These are phyloP conservation scores for Gryon sp. DNA, from an alignment of 1,140 invertebrate genomes.

Conservation along the genomic window DNA sequence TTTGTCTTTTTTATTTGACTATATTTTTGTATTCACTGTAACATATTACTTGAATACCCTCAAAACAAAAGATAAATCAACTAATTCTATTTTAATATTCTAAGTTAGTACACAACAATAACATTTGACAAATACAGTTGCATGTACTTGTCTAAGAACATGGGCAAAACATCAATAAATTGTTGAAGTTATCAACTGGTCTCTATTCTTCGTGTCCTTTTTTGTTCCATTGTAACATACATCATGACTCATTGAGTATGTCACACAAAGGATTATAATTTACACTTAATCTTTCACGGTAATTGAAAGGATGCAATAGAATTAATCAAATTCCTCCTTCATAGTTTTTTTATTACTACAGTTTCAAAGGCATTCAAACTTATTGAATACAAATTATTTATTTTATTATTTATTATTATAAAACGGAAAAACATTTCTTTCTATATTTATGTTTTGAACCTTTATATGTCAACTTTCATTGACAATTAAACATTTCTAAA, in stretches of 20 bases:
- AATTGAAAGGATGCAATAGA: neutral
- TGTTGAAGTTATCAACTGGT: neutral
- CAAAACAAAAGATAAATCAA: too few relatives aligned
- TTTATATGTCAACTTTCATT: slow-evolving; percentile 25
- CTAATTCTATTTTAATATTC: too few relatives aligned
- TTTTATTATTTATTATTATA: too few relatives aligned
- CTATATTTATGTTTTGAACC: too few relatives aligned
- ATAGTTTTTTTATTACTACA: too few relatives aligned
- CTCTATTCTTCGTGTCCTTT: neutral
- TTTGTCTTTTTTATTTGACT: too few relatives aligned
- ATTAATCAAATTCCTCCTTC: neutral
- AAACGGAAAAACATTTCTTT: slow-evolving; percentile 15
- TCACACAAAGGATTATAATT: slow-evolving; percentile 14
- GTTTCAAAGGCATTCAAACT: too few relatives aligned
- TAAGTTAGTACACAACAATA: too few relatives aligned
- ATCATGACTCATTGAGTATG: slow-evolving; percentile 1
- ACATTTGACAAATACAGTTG: too few relatives aligned
- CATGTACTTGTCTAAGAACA: neutral
- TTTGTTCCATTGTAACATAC: neutral
- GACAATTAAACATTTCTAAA: slow-evolving; percentile 39
- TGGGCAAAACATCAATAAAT: neutral
- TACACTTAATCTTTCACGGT: neutral
- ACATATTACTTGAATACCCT: too few relatives aligned
- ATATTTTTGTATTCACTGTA: too few relatives aligned
- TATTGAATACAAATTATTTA: too few relatives aligned